A percentile compares a stretch with the other conserved stretches of the same genome.
These are phyloP conservation scores for Porites evermanni DNA, from an alignment of 92 coral and sea anemone species.

Conservation along the genomic window DNA sequence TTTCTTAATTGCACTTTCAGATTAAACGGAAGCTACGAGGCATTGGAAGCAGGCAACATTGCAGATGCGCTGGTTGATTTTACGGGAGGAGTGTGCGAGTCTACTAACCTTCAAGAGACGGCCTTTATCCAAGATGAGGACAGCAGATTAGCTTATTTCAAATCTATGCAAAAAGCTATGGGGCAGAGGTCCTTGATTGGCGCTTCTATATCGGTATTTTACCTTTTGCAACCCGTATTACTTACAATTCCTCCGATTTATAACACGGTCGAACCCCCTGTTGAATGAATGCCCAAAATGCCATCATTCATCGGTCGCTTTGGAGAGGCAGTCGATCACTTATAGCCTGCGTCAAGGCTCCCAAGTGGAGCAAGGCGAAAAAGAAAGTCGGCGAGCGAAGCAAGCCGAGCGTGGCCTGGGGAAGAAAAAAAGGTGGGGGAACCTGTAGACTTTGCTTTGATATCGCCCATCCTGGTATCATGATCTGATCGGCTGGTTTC, in stretches of 20 bases:
- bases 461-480: too few species aligned
- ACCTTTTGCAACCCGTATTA: not conserved
- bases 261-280: not conserved
- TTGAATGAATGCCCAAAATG: too few species aligned
- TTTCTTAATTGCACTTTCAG: slow-evolving; percentile 30
- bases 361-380: too few species aligned
- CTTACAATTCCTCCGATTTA: not conserved
- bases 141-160: slow-evolving; percentile 83
- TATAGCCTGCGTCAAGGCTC: too few species aligned
- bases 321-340: too few species aligned
- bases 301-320: too few species aligned
- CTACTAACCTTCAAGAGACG: slow-evolving; percentile 79
- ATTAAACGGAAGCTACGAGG: slow-evolving; percentile 93
- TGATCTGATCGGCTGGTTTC: too few species aligned
- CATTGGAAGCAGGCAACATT: slow-evolving; percentile 91
- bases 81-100: slow-evolving; percentile 96
- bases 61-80: slow-evolving; percentile 98
- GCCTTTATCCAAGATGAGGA: slow-evolving; percentile 82
- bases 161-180: slow-evolving; percentile 81
- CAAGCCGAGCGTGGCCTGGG: too few species aligned
- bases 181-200: slow-evolving; percentile 86
- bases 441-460: too few species aligned
- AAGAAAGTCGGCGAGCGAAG: too few species aligned
- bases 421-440: too few species aligned
- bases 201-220: slow-evolving; percentile 89